Evolutionary conservation across 2,113 vertebrate species (phyloP).

Genomic region (Myotis davidii): DNA sequence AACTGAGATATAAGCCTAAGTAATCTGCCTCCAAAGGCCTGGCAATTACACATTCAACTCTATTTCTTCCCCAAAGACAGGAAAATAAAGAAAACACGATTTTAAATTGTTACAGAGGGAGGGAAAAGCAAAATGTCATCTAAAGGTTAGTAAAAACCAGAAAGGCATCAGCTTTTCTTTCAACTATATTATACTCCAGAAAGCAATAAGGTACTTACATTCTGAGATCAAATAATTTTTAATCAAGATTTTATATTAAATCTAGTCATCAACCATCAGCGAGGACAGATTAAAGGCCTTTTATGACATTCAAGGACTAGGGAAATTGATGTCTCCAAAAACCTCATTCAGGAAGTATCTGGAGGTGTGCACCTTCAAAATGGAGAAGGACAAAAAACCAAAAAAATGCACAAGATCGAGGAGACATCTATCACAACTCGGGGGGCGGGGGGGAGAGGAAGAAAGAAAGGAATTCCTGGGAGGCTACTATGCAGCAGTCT

Average conservation of each 20-base stretch:
- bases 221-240: background rate
- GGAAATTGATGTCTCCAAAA: background rate
- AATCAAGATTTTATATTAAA: slow-evolving; percentile 4
- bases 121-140: background rate
- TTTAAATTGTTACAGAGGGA: background rate
- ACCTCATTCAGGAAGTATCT: background rate
- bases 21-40: background rate
- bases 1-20: background rate
- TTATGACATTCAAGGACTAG: background rate
- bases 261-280: background rate
- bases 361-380: background rate
- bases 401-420: background rate
- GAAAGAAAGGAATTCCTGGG: background rate
- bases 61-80: background rate
- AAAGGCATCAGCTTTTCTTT: background rate
- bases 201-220: background rate
- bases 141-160: background rate
- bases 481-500: background rate
- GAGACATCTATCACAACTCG: background rate
- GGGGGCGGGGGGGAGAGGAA: fast-evolving
- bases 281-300: background rate
- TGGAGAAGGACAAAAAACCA: background rate
- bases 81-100: background rate
- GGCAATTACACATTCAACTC: background rate
- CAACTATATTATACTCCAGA: background rate